Evolutionary conservation across 2,797 vertebrate genomes (phyloP).

Genomic region (Capromys pilorides): DNA sequence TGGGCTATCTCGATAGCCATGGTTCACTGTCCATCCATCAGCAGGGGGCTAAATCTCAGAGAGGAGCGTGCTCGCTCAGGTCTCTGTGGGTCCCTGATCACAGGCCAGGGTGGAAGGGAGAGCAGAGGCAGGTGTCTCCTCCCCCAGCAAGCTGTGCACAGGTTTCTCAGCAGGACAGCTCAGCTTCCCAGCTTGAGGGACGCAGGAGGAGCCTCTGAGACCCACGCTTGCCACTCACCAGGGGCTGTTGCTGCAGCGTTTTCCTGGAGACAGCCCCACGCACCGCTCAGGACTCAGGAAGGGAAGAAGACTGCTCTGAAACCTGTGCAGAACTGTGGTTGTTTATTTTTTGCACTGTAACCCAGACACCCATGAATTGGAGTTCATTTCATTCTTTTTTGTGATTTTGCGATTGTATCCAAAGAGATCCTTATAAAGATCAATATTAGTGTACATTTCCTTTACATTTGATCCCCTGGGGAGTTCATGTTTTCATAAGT

Average conservation of each 20-base stretch:
- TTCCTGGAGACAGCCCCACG: background rate
- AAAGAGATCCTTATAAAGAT: too few species aligned
- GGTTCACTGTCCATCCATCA: background rate
- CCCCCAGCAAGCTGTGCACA: too few species aligned
- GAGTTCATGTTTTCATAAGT: background rate
- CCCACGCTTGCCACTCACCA: background rate
- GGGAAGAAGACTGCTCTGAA: too few species aligned
- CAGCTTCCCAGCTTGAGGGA: too few species aligned
- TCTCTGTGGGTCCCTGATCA: background rate
- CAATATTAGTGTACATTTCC: background rate
- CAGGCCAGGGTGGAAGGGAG: too few species aligned
- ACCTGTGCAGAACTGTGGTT: too few species aligned
- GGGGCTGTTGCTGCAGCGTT: too few species aligned
- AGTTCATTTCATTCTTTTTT: background rate
- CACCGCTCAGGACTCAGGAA: too few species aligned
- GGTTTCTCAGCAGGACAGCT: too few species aligned
- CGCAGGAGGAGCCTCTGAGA: background rate
- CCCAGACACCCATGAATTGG: background rate
- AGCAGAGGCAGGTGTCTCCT: too few species aligned
- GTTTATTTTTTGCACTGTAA: too few species aligned
- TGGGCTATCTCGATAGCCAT: background rate
- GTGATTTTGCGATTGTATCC: background rate
- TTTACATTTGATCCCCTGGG: background rate
- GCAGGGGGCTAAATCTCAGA: background rate
- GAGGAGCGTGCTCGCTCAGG: background rate